Evolutionary conservation across 35 echinoderm and acorn worm species (phyloP), one percentile per base, ranked within the genome.

Genomic region (Holothuria glaberrima): DNA sequence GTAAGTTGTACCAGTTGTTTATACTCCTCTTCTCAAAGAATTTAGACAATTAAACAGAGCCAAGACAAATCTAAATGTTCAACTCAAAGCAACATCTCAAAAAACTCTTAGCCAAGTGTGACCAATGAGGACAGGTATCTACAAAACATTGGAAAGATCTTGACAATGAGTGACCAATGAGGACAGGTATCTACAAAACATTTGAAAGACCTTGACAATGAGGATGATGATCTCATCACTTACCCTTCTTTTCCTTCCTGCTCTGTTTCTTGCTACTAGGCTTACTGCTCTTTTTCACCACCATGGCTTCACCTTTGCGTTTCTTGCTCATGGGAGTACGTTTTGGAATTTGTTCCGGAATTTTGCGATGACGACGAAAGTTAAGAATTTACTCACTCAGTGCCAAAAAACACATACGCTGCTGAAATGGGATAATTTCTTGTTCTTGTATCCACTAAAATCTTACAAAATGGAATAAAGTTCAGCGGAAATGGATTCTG

Each of bases 401-500:
- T 54, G 50, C 50, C 50, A 17, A 54, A 54, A 54, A 54, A 54
- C 4, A 54, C 50, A 38, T 38, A 21, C 21, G 66, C 38, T 78
- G 74, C 74, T 78, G 41, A 28, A 48, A 48, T 28, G 50, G 44
- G 41, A 78, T 50, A 19, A 27, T 27, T 48, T 26, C 27, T 48
- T 26, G 31, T 69, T 78, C 25, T 28, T 78, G 41, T 19, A 36
- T 74, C 70, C 70, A 74, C 70, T 38, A 74, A 74, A 74, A 74
- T 33, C 32, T 78, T 78, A 78, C 50, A 78, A 78, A 78, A 78
- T 78, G 74, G 74, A 78, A 78, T 78, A 78, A 78, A 52, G 74
- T 78, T 78, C 74, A 78, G 74, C 74, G 74, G 74, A 78, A 78
- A 78, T 78, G 50, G 74, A 78, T 48, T 78, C 74, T 78, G 74